Base-by-base conservation (phyloP, 2,113 vertebrate genomes). In the Catharus fuscescens region DNA sequence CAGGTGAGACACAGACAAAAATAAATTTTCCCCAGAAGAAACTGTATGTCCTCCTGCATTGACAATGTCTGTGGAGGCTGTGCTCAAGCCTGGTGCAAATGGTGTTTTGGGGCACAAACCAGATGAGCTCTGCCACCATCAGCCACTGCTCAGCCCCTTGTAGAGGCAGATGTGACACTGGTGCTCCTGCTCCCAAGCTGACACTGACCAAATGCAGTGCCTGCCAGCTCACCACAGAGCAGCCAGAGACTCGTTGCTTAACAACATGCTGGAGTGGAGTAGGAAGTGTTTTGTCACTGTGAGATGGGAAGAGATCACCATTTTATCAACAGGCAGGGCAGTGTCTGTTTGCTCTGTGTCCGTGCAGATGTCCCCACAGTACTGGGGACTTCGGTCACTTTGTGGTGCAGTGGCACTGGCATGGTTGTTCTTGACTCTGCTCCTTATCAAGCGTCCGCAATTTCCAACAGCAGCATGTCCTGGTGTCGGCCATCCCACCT, bases 301-400 rank as follows among this genome's bases (percentile, higher is more conserved):
- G 26, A 94, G 95, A 92, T 92, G 92, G 95, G 92, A 94, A 96
- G 69, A 72, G 79, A 85, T 86, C 96, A 92, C 94, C 88, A 82
- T 94, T 90, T 93, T 93, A 86, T 93, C 60, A 6, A 18, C 34
- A 47, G 88, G 66, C 84, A 76, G 95, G 54, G 70, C 88, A 80
- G 66, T 1, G 18, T 60, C 24, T 64, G 85, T 80, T 72, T 56
- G 65, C n/a, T 60, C 32, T 67, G 50, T 45, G 81, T 71, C 85
- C 10, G 0, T 45, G 57, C 13, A 4, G 61, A 21, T 17, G 69
- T 69, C 66, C 53, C 53, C 2, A 2, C 84, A 31, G 84, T n/a
- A 8, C 78, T 7, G 2, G 31, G 73, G 53, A 24, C 71, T 78
- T 62, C 1, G 3, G 50, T 45, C 4, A 0, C 67, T 64, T 32